phyloP scores from a whole-genome alignment of 1,140 invertebrate species.

The Drosophila arizonae region DNA sequence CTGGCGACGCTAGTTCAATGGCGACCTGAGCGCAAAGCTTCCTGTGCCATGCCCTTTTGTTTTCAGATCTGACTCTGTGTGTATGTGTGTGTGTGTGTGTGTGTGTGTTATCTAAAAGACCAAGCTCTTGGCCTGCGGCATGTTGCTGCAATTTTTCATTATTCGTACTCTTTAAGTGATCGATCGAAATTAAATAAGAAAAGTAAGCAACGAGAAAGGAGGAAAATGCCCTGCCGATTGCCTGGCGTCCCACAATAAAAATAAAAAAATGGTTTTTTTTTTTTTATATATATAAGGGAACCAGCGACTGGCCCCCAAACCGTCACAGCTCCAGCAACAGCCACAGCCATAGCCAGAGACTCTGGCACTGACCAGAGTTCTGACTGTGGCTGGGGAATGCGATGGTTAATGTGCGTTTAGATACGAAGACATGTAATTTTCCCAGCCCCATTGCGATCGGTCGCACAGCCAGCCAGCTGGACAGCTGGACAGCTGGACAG shows the following conservation, averaged over 20 bases:
- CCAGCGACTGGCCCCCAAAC: slow-evolving; percentile 14
- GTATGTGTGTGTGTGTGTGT: slow-evolving; percentile 16
- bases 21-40: neutral
- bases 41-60: slow-evolving; percentile 10
- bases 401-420: slow-evolving; percentile 80
- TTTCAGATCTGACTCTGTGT: neutral
- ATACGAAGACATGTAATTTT: slow-evolving; percentile 78
- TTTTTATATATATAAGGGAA: neutral
- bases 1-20: slow-evolving; percentile 6
- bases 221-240: slow-evolving; percentile 55
- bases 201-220: slow-evolving; percentile 63
- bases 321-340: neutral
- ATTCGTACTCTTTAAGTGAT: slow-evolving; percentile 77
- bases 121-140: slow-evolving; percentile 54
- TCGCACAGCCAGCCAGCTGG: neutral
- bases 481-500: neutral
- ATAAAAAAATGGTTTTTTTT: slow-evolving; percentile 2
- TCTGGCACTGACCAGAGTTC: neutral
- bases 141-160: slow-evolving; percentile 73
- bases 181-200: slow-evolving; percentile 80
- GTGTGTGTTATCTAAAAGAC: slow-evolving; percentile 50
- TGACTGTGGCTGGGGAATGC: slow-evolving; percentile 47
- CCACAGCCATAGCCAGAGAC: neutral
- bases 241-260: slow-evolving; percentile 36
- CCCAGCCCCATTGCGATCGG: slow-evolving; percentile 54